These are phyloP conservation scores for Dendroctonus valens DNA, from an alignment of 1,140 invertebrate genomes.

Conservation along the genomic window DNA sequence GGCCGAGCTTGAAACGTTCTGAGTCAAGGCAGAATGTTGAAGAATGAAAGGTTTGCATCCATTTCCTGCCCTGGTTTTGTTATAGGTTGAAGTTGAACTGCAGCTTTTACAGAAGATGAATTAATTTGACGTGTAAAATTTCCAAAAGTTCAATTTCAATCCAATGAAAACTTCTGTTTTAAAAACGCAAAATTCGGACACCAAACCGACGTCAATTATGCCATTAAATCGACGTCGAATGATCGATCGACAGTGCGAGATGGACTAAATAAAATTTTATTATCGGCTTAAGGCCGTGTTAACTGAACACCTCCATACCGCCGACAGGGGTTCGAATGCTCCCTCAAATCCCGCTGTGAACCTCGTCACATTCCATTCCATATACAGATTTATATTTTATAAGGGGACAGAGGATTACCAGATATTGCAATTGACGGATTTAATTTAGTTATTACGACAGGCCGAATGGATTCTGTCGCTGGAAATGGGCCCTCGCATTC, in stretches of 20 bases:
- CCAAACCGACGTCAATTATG: too few species aligned
- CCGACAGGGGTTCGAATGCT: conserved; percentile 19
- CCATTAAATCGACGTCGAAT: too few species aligned
- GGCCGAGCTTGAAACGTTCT: too few species aligned
- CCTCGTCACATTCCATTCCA: conserved; percentile 42
- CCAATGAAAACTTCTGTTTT: too few species aligned
- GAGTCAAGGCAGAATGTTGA: too few species aligned
- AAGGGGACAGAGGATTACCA: conserved; percentile 38
- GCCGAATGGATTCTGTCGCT: conserved; percentile 37
- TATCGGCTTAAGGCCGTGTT: conserved; percentile 41
- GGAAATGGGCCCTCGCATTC: conserved; percentile 25
- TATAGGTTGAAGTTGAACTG: too few species aligned
- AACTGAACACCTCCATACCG: conserved; percentile 36
- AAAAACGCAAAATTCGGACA: too few species aligned
- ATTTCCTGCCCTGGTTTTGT: too few species aligned
- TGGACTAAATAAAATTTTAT: conserved; percentile 44
- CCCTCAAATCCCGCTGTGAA: conserved; percentile 38
- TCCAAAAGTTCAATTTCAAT: too few species aligned
- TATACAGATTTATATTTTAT: conserved; percentile 44
- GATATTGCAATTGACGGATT: conserved; percentile 44
- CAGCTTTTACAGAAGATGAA: too few species aligned
- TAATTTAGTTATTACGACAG: conserved; percentile 40
- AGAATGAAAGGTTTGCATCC: too few species aligned
- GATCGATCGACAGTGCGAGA: conserved; percentile 15
- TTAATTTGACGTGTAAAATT: too few species aligned